These are phyloP conservation scores for Drosophila athabasca DNA, from an alignment of 1,140 invertebrate genomes.

Conservation along the genomic window DNA sequence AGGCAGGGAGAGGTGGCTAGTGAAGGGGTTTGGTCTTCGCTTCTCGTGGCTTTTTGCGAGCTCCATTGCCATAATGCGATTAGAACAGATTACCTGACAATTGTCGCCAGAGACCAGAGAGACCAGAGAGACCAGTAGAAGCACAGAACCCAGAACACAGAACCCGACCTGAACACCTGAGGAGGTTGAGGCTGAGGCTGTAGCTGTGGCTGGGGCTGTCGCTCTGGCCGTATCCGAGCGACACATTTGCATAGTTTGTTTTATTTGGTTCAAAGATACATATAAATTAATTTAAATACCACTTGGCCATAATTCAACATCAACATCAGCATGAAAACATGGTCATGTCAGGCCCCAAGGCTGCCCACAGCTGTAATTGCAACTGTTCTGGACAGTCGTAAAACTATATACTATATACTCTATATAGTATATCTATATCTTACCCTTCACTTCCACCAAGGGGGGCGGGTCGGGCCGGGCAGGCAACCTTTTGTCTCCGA, in stretches of 20 bases:
- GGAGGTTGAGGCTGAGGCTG: conserved; percentile 42
- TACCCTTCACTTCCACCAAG: conserved; percentile 68
- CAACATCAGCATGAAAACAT: conserved; percentile 31
- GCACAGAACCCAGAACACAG: not conserved
- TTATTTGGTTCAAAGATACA: conserved; percentile 74
- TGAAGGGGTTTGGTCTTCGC: conserved; percentile 2
- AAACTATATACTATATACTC: not conserved
- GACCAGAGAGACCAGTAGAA: not conserved
- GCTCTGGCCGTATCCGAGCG: no score
- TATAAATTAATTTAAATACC: conserved; percentile 78
- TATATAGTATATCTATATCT: not conserved
- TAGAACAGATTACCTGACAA: conserved; percentile 79
- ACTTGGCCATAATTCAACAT: conserved; percentile 75
- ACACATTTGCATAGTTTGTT: conserved; percentile 76
- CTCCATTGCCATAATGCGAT: conserved; percentile 71
- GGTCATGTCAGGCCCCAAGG: conserved; percentile 65
- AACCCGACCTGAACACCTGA: conserved; percentile 59
- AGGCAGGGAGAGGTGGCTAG: not conserved
- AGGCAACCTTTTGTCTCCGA: conserved; percentile 56
- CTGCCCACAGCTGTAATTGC: conserved; percentile 66
- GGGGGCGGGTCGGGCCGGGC: not conserved
- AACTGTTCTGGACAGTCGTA: conserved; percentile 28
- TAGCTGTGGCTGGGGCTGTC: no score
- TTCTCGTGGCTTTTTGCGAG: conserved; percentile 18
- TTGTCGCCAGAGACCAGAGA: conserved; percentile 62